Conservation (phyloP, 2,113 vertebrate species). For the Gracilinanus agilis region DNA sequence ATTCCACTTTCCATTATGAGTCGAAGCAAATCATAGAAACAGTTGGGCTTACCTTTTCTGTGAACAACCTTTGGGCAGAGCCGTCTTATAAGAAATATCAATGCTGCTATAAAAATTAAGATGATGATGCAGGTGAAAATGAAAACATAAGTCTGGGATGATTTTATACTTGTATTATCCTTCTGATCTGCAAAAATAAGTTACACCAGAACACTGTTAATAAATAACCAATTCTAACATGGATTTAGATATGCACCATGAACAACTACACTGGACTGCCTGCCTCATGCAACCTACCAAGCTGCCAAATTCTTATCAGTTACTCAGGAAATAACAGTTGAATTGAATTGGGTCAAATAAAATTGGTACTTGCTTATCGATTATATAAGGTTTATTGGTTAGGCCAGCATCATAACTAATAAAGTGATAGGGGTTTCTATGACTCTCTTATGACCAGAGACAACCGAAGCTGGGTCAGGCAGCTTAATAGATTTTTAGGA, state of each 20-base stretch:
- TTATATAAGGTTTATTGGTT: no score
- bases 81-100: constrained; percentile 70
- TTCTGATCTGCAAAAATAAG: constrained; percentile 72
- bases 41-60: constrained; percentile 76
- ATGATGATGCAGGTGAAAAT: constrained; percentile 50
- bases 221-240: background rate
- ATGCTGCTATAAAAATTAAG: constrained; percentile 39
- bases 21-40: background rate
- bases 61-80: constrained; percentile 40
- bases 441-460: no score
- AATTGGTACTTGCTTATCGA: background rate
- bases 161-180: background rate
- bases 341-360: background rate
- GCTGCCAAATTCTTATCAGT: background rate
- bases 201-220: constrained; percentile 22
- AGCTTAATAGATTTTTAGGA: no score
- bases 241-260: background rate
- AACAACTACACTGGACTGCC: background rate
- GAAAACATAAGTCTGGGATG: constrained; percentile 53
- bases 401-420: no score
- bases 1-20: background rate
- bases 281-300: background rate
- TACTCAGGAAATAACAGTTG: background rate
- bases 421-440: no score
- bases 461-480: no score